Percentiles rank a stretch among this genome's conserved stretches.
Conservation (phyloP, 1,140 invertebrate species). For the Trichomalopsis sarcophagae region DNA sequence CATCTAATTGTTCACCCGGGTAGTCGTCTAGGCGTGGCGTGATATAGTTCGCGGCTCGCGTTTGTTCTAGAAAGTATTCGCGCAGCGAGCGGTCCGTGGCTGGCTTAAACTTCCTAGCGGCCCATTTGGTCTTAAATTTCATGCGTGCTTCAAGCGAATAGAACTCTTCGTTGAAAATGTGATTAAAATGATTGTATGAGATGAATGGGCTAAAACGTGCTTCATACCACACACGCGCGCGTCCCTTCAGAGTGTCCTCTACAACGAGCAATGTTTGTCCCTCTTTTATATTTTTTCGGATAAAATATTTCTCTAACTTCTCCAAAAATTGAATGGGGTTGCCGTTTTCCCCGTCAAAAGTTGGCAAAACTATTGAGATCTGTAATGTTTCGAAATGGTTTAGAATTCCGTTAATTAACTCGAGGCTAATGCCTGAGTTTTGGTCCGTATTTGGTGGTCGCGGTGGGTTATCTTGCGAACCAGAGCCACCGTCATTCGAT, state of each 20-base stretch:
- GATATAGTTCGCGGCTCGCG: too few species aligned
- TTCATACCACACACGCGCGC: background rate
- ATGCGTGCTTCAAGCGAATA: background rate
- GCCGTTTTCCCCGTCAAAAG: background rate
- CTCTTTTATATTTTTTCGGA: background rate
- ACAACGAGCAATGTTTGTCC: background rate
- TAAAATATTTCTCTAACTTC: constrained; percentile 10
- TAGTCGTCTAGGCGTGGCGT: too few species aligned
- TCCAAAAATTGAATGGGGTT: background rate
- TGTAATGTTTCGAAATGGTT: background rate
- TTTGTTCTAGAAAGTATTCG: background rate
- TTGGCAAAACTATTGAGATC: background rate
- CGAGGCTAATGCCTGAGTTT: background rate
- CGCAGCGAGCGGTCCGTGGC: background rate
- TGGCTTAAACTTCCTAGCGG: background rate
- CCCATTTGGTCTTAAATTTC: background rate
- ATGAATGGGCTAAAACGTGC: background rate
- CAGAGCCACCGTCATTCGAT: background rate
- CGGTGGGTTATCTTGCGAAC: background rate
- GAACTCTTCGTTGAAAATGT: background rate
- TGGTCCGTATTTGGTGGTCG: background rate
- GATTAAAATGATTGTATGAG: background rate
- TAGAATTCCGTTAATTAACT: background rate
- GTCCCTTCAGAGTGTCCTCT: background rate
- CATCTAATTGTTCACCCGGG: too few species aligned